Conservation (phyloP, 2,797 vertebrate species). For the Mergus octosetaceus region DNA sequence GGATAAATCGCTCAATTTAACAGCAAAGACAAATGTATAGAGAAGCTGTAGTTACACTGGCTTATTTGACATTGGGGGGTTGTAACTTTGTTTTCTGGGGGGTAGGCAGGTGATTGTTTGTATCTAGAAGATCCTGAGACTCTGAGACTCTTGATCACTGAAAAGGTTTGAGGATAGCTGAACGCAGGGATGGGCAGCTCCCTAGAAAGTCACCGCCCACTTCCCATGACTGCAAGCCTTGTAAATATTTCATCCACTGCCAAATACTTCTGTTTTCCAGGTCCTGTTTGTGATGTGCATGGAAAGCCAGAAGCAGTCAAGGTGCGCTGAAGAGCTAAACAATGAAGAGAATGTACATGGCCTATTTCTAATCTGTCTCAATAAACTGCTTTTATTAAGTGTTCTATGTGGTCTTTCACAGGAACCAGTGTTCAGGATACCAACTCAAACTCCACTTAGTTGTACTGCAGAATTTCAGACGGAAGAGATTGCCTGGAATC, state of each 20-base stretch:
- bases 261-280: background rate
- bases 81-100: background rate
- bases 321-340: background rate
- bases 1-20: constrained; percentile 40
- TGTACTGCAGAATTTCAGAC: background rate
- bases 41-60: background rate
- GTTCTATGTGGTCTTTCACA: background rate
- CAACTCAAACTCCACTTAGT: background rate
- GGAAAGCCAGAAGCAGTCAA: background rate
- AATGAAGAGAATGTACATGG: background rate
- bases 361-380: background rate
- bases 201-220: accelerated
- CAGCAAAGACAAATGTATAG: background rate
- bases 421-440: background rate
- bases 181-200: background rate
- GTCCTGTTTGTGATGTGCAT: background rate
- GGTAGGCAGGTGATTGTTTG: background rate
- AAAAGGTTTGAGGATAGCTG: background rate
- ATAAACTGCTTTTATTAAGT: background rate
- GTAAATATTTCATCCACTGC: background rate
- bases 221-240: background rate
- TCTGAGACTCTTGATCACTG: background rate
- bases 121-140: background rate
- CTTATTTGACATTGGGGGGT: background rate
- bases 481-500: background rate